phyloP scores from a whole-genome alignment of 2,113 vertebrate genomes.

The Heterotilapia buettikoferi region DNA sequence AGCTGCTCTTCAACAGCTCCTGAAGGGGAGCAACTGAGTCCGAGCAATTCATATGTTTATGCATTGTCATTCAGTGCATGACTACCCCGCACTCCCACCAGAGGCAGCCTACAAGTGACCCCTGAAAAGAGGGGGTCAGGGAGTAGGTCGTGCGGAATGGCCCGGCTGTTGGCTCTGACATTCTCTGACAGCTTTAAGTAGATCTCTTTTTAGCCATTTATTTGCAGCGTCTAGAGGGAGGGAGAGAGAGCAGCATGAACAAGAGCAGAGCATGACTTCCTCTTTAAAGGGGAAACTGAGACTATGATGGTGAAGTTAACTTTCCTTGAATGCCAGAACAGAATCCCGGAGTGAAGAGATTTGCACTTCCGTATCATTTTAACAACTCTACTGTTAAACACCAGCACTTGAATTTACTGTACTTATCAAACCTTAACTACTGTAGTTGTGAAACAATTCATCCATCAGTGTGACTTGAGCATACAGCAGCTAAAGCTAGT shows the following conservation, averaged over 20 bases:
- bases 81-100: conserved; percentile 69
- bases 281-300: conserved; percentile 37
- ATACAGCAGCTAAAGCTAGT: not conserved
- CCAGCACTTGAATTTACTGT: not conserved
- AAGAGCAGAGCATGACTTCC: conserved; percentile 62
- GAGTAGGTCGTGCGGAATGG: conserved; percentile 76
- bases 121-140: conserved; percentile 75
- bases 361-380: not conserved
- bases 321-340: conserved; percentile 4
- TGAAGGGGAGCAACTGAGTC: conserved; percentile 20
- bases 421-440: not conserved
- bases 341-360: not conserved
- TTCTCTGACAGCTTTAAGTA: conserved; percentile 82
- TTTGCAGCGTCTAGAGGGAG: conserved; percentile 59
- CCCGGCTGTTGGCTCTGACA: conserved; percentile 73
- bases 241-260: conserved; percentile 46
- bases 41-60: conserved; percentile 59
- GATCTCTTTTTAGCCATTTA: conserved; percentile 76
- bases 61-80: conserved; percentile 72
- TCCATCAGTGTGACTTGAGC: not conserved
- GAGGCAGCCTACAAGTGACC: conserved; percentile 72
- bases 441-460: not conserved
- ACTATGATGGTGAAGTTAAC: conserved; percentile 2
- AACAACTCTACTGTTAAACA: not conserved
- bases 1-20: conserved; percentile 14